A percentile compares a stretch with the other conserved stretches of the same genome.
These are phyloP conservation scores for Philopotamus ludificatus DNA, from an alignment of 1,140 invertebrate genomes.

Conservation along the genomic window DNA sequence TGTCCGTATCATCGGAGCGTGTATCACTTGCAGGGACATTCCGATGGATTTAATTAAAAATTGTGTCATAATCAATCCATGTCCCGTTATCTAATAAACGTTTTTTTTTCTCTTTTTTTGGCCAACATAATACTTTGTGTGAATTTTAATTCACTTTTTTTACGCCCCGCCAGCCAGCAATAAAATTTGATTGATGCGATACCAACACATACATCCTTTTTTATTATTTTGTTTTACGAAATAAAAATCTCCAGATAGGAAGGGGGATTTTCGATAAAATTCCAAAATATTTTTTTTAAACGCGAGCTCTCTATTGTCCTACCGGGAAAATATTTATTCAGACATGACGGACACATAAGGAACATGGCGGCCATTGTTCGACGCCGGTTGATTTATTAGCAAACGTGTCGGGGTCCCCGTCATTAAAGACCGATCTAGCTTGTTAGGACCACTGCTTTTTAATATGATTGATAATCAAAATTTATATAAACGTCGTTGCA, in stretches of 20 bases:
- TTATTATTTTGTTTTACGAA: background rate
- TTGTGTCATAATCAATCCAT: constrained; percentile 8
- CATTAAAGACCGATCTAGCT: no score
- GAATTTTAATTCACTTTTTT: constrained; percentile 14
- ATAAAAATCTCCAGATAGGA: background rate
- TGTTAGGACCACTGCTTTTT: no score
- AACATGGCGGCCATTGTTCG: no score
- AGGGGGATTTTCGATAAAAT: background rate
- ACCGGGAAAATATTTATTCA: background rate
- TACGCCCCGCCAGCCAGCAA: background rate
- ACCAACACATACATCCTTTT: background rate
- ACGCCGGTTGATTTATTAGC: no score
- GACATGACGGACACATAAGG: background rate
- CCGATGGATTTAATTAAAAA: background rate
- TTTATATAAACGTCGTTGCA: no score
- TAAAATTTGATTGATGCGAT: constrained; percentile 21
- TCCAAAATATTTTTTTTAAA: background rate
- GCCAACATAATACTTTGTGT: constrained; percentile 4
- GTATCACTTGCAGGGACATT: no score
- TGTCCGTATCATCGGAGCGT: no score
- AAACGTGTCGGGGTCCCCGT: no score
- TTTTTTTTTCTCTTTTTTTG: constrained; percentile 18
- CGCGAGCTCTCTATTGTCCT: background rate
- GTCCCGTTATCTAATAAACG: constrained; percentile 24
- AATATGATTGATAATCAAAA: no score